Evolutionary conservation across 2,888 invertebrate genomes (phyloP), one percentile per base, ranked within the genome.

Genomic region (Abrostola triplasia): DNA sequence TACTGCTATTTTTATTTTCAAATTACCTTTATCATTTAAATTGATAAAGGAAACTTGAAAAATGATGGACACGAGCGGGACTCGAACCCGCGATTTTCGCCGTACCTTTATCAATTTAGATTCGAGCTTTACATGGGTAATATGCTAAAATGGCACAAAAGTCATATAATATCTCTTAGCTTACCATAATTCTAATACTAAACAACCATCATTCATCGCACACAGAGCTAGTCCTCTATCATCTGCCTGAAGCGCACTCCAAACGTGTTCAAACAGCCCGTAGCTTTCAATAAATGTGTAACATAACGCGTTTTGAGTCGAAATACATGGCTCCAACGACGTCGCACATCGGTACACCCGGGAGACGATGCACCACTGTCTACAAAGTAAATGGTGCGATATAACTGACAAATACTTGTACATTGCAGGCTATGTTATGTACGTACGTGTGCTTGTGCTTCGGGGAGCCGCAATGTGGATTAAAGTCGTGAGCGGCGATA

Each of bases 281-380:
- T 72, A 65, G 48, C 61, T 50, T 66, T 68, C 77, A 75, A 80
- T 80, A 73, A 78, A 79, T 80, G 77, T 70, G 63, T 50, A 50
- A 40, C 49, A 58, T 69, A 67, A 67, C 49, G 41, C 53, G 55
- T 66, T 73, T 67, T 54, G 67, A 69, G 59, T 70, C 50, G 44
- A 72, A 73, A 70, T 76, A 70, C 71, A 53, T 67, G 42, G 60
- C 65, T 48, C 56, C 55, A 44, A 64, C 60, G 66, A 68, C 64
- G 59, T 69, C 64, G 64, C 62, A 66, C 62, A 59, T 66, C 42
- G 55, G 44, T 36, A 44, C 40, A 13, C 76, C 48, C 67, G 4
- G 37, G 69, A 67, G 76, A 66, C 55, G 44, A 36, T 51, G 67
- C 56, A 61, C 67, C 56, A 61, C 67, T 76, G 72, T 78, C 79